Base-by-base conservation (phyloP, 1,140 invertebrate genomes). In the Pomacea maculata region DNA sequence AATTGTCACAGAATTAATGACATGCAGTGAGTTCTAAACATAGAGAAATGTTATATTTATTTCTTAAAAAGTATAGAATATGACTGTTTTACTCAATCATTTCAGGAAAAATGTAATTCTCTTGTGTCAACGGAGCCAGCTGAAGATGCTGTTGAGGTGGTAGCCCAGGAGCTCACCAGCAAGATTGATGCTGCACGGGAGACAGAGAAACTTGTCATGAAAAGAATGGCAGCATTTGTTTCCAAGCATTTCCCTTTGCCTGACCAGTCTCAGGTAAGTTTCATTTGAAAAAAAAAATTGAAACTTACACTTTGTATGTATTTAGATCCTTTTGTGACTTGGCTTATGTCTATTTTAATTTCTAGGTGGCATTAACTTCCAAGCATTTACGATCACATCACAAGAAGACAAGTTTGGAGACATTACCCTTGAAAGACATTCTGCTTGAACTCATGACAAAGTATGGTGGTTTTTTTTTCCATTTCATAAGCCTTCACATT, bases 201-300 rank as follows among this genome's bases (percentile, higher is more conserved):
- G 19, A 76, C 82, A 4, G 68, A 75, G 29, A 54, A 80, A 70
- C 68, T 70, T 29, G 21, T 80, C 21, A 80, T 80, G 78, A 70
- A 76, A 55, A 79, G 78, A 65, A 78, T 83, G 63, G 78, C 78
- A 63, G 74, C 57, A 15, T 78, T 78, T 57, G 77, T 78, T 29
- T 34, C 12, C 11, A 71, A 78, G 25, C 77, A 78, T 29, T 78
- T 78, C 54, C 77, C 77, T 14, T 19, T 78, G 21, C 77, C 77
- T 10, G 67, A 78, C n/a, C 77, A 34, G 17, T 65, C 12, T 54
- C 65, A 78, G 77, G 77, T 78, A 45, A 34, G 6, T 25, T 1
- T 34, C 19, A 21, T 12, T 52, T 45, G 1, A 3, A 34, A 8
- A 3, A 34, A 8, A 29, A 34, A 15, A 15, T 9, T 12, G 7